Evolutionary conservation across 2,888 invertebrate genomes (phyloP).

Genomic region (Pegoplata infirma): DNA sequence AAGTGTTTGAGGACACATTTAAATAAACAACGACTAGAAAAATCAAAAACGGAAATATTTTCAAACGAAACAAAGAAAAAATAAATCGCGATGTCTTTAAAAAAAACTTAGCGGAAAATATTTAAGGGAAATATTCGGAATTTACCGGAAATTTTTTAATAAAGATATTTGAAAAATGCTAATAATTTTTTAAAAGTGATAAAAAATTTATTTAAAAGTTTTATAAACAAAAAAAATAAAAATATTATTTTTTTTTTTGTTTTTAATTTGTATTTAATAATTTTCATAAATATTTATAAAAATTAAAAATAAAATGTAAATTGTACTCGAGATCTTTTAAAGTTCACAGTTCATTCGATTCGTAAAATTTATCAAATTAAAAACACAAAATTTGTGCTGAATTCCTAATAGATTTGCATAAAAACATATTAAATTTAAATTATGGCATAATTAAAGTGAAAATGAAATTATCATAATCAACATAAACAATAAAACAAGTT

Average conservation of each 20-base stretch:
- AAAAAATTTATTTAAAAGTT: background rate
- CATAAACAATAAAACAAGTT: background rate
- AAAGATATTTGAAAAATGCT: background rate
- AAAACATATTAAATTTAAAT: conserved; percentile 1
- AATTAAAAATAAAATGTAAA: background rate
- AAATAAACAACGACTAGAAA: too few relatives aligned
- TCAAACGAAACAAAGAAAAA: background rate
- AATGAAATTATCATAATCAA: conserved; percentile 6
- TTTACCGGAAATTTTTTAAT: background rate
- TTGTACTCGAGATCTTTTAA: background rate
- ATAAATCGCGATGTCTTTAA: background rate
- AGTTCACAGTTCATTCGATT: background rate
- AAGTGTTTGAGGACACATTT: background rate
- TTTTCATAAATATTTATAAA: background rate
- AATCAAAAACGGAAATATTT: background rate
- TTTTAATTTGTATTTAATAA: background rate
- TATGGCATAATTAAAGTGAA: conserved; percentile 6
- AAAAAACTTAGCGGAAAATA: background rate
- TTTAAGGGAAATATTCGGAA: background rate
- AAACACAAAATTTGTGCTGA: background rate
- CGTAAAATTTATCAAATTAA: background rate
- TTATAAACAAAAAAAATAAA: background rate
- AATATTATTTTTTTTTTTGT: too few relatives aligned
- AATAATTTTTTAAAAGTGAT: background rate
- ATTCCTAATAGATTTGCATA: background rate